phyloP scores from a whole-genome alignment of 2,797 vertebrate genomes.

The Halcyon leucocephala region DNA sequence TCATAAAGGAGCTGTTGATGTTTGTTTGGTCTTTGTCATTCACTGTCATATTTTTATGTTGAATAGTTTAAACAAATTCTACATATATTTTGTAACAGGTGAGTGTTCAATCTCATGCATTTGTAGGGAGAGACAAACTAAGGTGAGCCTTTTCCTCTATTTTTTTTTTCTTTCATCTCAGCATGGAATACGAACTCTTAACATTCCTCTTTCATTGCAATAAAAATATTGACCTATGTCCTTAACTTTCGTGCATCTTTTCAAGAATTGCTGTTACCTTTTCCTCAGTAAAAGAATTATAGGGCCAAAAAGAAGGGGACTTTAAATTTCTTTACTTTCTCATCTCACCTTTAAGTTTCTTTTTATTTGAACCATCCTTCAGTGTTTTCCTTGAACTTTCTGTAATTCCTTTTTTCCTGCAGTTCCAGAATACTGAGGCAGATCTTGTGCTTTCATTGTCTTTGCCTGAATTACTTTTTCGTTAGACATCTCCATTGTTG shows the following conservation, averaged over 20 bases:
- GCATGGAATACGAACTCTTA: not conserved
- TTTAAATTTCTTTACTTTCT: not conserved
- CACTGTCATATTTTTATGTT: not conserved
- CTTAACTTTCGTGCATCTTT: not conserved
- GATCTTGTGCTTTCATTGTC: not conserved
- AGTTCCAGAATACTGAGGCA: not conserved
- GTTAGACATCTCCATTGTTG: not conserved
- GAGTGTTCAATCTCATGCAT: not conserved
- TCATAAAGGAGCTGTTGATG: not conserved
- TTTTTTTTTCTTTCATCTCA: not conserved
- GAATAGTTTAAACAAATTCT: not conserved
- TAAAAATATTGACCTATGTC: not conserved
- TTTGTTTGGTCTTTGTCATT: not conserved
- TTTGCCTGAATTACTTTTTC: not conserved
- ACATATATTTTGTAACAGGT: accelerated
- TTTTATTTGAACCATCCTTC: not conserved
- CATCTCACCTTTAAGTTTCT: not conserved
- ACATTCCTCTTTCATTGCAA: not conserved
- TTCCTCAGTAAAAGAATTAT: not conserved
- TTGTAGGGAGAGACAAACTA: not conserved
- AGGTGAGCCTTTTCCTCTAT: not conserved
- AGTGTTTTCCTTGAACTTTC: not conserved
- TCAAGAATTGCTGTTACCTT: not conserved
- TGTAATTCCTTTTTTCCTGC: not conserved
- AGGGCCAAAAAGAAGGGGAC: not conserved